Conservation (phyloP, 2,797 vertebrate species). For the Orestias chungarensis region DNA sequence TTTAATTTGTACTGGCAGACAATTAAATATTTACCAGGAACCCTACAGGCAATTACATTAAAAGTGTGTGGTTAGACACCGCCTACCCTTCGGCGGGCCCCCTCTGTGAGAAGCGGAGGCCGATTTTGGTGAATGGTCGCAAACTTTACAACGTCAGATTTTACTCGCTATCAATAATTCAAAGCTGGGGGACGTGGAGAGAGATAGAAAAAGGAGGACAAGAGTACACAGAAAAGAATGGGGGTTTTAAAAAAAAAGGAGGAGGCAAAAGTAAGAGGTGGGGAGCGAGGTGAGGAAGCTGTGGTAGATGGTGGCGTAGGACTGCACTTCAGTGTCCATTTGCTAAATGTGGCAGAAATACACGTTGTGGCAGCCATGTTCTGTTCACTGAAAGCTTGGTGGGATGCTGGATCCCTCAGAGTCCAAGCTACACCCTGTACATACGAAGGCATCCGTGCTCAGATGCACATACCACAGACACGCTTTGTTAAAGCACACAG, state of each 20-base stretch:
- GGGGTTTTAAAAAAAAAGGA: conserved; percentile 38
- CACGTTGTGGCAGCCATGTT: conserved; percentile 66
- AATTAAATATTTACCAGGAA: conserved; percentile 92
- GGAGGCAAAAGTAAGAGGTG: conserved; percentile 33
- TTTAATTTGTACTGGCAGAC: conserved; percentile 90
- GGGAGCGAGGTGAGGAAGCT: conserved; percentile 32
- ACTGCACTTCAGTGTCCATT: conserved; percentile 74
- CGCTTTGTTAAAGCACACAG: background rate
- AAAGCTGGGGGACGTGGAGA: conserved; percentile 60
- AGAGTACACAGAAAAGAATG: conserved; percentile 41
- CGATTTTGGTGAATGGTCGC: conserved; percentile 89
- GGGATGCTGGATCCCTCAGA: conserved; percentile 49
- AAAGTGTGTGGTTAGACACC: conserved; percentile 90
- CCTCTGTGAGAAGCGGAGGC: conserved; percentile 81
- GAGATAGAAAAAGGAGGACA: conserved; percentile 37
- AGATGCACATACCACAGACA: conserved; percentile 18
- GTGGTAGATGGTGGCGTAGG: conserved; percentile 44
- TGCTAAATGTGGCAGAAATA: conserved; percentile 79
- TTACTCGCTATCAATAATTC: conserved; percentile 93
- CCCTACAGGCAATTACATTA: conserved; percentile 95
- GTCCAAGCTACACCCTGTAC: conserved; percentile 32
- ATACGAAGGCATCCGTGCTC: conserved; percentile 15
- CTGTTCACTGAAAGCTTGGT: conserved; percentile 61
- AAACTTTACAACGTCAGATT: conserved; percentile 90
- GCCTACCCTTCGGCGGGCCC: conserved; percentile 82